Evolutionary conservation across 2,113 vertebrate species (phyloP).

Genomic region (Strix uralensis): DNA sequence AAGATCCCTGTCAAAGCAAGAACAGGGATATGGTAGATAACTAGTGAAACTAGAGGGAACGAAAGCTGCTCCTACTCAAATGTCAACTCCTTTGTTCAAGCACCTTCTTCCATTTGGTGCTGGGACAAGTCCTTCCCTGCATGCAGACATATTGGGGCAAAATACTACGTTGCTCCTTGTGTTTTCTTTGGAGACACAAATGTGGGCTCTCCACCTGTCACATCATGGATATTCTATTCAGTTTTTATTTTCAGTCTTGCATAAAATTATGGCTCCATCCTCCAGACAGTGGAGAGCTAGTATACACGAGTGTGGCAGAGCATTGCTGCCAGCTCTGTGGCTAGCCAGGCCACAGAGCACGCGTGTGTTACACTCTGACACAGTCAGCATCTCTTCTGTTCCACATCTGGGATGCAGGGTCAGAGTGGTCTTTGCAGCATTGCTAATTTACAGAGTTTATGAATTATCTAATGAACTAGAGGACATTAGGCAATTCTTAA

Average conservation of each 20-base stretch:
- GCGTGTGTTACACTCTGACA: accelerated
- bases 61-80: background rate
- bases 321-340: background rate
- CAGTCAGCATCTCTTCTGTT: background rate
- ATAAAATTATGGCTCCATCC: background rate
- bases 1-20: background rate
- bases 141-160: accelerated
- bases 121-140: background rate
- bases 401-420: no score
- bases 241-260: background rate
- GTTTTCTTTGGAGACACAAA: background rate
- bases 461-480: background rate
- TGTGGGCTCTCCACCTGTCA: background rate
- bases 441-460: background rate
- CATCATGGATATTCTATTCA: accelerated
- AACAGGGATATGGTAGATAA: background rate
- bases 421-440: background rate
- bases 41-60: background rate
- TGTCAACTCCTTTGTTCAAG: background rate
- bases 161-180: background rate
- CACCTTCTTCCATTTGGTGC: background rate
- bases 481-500: background rate
- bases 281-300: background rate
- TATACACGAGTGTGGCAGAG: background rate
- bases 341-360: background rate